A percentile compares a stretch with the other conserved stretches of the same genome.
phyloP scores from a whole-genome alignment of 2,113 vertebrate species.

The Rhombomys opimus region DNA sequence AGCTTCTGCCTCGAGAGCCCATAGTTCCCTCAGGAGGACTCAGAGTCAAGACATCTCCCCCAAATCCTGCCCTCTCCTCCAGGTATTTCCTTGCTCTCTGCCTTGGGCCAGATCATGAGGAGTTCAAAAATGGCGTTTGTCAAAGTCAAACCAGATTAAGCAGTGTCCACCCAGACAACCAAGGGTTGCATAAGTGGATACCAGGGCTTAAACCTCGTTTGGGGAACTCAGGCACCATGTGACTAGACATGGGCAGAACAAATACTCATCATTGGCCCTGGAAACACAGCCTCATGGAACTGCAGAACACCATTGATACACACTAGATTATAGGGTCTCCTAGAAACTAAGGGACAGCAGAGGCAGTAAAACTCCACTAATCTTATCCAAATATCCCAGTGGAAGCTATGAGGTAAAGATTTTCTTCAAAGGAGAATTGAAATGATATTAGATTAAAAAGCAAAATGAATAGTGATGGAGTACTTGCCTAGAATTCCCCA shows the following conservation, averaged over 20 bases:
- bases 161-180: neutral
- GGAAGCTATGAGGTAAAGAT: neutral
- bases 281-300: neutral
- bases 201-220: neutral
- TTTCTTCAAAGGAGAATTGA: neutral
- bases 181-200: neutral
- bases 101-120: neutral
- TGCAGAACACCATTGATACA: neutral
- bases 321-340: neutral
- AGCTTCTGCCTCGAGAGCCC: neutral
- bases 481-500: neutral
- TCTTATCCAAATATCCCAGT: neutral
- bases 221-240: accelerated
- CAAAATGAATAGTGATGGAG: neutral
- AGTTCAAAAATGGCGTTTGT: neutral
- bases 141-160: neutral
- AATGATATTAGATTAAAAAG: neutral
- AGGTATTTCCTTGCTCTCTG: accelerated
- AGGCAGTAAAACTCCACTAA: neutral
- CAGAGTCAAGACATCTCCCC: neutral
- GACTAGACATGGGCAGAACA: neutral
- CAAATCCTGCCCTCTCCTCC: neutral
- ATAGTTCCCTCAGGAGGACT: neutral
- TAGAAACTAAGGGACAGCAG: neutral
- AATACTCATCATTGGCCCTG: too few species aligned